Evolutionary conservation across 2,888 invertebrate species (phyloP).

Genomic region (Tanytarsus gracilentus): DNA sequence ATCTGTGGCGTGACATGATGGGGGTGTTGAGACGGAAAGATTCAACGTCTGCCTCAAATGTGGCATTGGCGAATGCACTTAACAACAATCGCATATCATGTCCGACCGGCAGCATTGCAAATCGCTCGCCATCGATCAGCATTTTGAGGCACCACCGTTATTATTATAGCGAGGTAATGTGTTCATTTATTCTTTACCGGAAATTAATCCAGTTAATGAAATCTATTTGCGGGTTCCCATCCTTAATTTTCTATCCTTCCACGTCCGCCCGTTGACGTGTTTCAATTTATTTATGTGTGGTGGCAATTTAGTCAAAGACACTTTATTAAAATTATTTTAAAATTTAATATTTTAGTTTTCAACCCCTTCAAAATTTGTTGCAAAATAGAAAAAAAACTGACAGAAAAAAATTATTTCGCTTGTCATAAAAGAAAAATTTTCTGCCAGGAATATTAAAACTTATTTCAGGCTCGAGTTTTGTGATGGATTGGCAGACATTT

Average conservation of each 20-base stretch:
- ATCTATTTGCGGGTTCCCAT: neutral
- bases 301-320: neutral
- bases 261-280: neutral
- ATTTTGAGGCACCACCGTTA: slow-evolving; percentile 17
- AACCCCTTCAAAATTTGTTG: no score
- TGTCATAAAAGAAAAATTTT: no score
- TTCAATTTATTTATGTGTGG: neutral
- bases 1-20: slow-evolving; percentile 26
- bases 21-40: slow-evolving; percentile 23
- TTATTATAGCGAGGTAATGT: slow-evolving; percentile 22
- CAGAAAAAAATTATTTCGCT: no score
- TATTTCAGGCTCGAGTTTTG: no score
- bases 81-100: slow-evolving; percentile 23
- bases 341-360: no score
- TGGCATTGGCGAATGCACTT: slow-evolving; percentile 3
- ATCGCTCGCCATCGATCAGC: slow-evolving; percentile 16
- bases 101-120: neutral
- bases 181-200: no score
- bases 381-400: no score
- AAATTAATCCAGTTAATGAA: neutral
- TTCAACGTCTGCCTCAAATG: slow-evolving; percentile 15
- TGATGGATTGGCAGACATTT: no score
- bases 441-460: no score
- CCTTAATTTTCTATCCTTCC: neutral
- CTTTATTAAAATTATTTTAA: no score